Evolutionary conservation across 2,797 vertebrate genomes (phyloP).

Genomic region (Spinibarbus caldwelli): DNA sequence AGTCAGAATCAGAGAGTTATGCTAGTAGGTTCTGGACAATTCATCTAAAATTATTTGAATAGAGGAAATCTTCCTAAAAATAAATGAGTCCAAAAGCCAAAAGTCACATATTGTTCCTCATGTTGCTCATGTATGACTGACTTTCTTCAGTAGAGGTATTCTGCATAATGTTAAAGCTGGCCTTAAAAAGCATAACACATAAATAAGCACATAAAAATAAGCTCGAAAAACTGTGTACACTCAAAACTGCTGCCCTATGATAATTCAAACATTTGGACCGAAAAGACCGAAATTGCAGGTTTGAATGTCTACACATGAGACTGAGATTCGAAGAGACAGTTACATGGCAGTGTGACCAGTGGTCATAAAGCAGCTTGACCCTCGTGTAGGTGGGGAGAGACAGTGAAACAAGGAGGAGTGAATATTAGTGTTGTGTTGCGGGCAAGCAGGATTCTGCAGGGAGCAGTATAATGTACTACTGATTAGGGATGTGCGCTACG

Average conservation of each 20-base stretch:
- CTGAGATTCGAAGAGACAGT: not conserved
- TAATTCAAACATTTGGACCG: not conserved
- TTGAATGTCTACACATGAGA: not conserved
- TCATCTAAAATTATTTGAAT: not conserved
- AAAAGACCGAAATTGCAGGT: not conserved
- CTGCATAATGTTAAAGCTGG: not conserved
- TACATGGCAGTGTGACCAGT: not conserved
- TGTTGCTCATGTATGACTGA: not conserved
- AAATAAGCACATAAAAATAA: not conserved
- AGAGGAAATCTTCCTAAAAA: not conserved
- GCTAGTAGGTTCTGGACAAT: not conserved
- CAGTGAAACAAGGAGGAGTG: not conserved
- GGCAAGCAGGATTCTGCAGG: not conserved
- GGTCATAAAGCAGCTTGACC: slow-evolving; percentile 43
- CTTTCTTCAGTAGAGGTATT: not conserved
- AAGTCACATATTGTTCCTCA: no score
- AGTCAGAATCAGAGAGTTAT: slow-evolving; percentile 4
- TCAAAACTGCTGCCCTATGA: not conserved
- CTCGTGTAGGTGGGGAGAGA: not conserved
- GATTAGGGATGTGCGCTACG: no score
- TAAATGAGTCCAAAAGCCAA: not conserved
- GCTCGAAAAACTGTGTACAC: not conserved
- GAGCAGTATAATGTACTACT: not conserved
- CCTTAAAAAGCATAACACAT: not conserved
- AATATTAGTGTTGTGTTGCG: slow-evolving; percentile 1